phyloP scores from a whole-genome alignment of 2,797 vertebrate genomes.

The Bovichtus diacanthus region DNA sequence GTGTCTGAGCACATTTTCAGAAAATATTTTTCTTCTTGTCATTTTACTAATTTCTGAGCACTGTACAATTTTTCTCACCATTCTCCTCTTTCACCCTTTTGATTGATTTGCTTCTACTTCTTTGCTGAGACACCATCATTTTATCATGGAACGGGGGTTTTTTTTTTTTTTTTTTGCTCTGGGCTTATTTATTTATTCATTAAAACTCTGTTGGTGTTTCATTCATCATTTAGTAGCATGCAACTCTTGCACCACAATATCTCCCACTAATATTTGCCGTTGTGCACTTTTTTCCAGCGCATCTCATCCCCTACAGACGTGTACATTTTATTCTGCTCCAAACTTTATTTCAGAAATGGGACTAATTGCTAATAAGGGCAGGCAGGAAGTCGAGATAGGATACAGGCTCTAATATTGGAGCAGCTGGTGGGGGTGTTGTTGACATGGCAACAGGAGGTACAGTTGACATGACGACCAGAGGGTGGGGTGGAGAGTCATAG shows the following conservation, averaged over 20 bases:
- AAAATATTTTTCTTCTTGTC: constrained; percentile 11
- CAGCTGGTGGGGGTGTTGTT: constrained; percentile 79
- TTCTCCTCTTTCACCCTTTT: constrained; percentile 26
- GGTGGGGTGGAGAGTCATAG: constrained; percentile 41
- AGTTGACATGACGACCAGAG: constrained; percentile 74
- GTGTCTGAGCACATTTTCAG: constrained; percentile 1
- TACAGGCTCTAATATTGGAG: constrained; percentile 72
- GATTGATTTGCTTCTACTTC: constrained; percentile 53
- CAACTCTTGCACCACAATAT: constrained; percentile 50
- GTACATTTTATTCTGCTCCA: constrained; percentile 41
- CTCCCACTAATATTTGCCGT: constrained; percentile 48
- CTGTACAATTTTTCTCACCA: constrained; percentile 22
- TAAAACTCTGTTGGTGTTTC: constrained; percentile 68
- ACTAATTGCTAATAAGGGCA: constrained; percentile 73
- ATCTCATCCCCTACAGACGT: constrained; percentile 40
- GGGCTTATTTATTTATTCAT: constrained; percentile 75
- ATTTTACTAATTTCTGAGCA: constrained; percentile 30
- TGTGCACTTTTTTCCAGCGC: constrained; percentile 54
- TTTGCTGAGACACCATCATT: constrained; percentile 58
- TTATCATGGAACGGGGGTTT: constrained; percentile 25
- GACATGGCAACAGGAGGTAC: constrained; percentile 78
- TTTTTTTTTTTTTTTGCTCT: constrained; percentile 32
- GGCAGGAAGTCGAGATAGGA: constrained; percentile 56
- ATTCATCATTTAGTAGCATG: constrained; percentile 70
- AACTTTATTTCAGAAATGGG: constrained; percentile 67